Evolutionary conservation across 2,888 invertebrate species (phyloP), one percentile per base, ranked within the genome.

Genomic region (Drosophila mercatorum): DNA sequence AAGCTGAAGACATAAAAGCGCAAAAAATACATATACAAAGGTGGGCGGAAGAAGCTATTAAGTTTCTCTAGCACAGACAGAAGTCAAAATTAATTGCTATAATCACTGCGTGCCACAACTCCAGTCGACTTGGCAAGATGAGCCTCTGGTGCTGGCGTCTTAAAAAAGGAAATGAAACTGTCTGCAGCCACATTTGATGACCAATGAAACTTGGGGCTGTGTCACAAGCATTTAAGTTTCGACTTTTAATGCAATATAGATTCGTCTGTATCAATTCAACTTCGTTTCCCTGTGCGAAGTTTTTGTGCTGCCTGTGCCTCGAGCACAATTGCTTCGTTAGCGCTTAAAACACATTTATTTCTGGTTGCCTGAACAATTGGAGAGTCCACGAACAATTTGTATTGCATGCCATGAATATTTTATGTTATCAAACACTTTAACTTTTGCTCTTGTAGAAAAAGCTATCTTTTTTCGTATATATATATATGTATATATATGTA

Each of bases 301-400:
- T 36, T 56, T 26, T 38, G 31, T 52, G 38, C 49, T 2, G 3
- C 40, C 5, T 55, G 22, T 68, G 49, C 49, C 61, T 34, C 49
- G 63, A 53, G 57, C 62, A 88, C 88, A 89, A 88, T 89, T 62
- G 82, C 80, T 85, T 88, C 88, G 83, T 88, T 88, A 89, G 85
- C 68, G 60, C 51, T 77, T 76, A 72, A 87, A 83, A 71, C 67
- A 63, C 68, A 75, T 64, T 71, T 72, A 79, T 63, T 62, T 59
- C 51, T 59, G 60, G 43, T 68, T 40, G 51, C 17, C 12, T 17
- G 55, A 40, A 41, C 65, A 67, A 70, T 67, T 17, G 55, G 28
- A 3, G 41, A 41, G 22, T 12, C 12, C 31, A 40, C 57, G 51
- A 56, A 49, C 74, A 78, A 81, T 74, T 79, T 76, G 69, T 65